These are phyloP conservation scores for Hyperoplus immaculatus DNA, from an alignment of 2,797 vertebrate genomes.

Conservation along the genomic window DNA sequence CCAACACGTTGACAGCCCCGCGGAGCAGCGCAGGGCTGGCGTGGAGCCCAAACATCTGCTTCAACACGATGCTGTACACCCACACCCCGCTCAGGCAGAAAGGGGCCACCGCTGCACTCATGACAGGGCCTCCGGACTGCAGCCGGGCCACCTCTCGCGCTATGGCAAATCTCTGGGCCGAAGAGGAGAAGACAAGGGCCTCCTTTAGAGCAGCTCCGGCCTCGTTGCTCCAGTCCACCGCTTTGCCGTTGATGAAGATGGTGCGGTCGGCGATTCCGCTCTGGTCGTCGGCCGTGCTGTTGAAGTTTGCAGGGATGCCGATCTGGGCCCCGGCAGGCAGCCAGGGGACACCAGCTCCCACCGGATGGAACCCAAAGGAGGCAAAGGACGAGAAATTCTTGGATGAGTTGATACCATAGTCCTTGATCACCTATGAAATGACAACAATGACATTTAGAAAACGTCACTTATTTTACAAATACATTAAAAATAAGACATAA, in stretches of 20 bases:
- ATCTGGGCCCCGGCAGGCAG: constrained; percentile 89
- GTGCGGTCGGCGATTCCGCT: constrained; percentile 84
- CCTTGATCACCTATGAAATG: constrained; percentile 82
- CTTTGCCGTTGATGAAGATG: constrained; percentile 87
- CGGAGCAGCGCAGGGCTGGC: constrained; percentile 80
- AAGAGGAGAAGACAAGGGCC: constrained; percentile 86
- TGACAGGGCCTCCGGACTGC: constrained; percentile 80
- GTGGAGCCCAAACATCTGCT: constrained; percentile 89
- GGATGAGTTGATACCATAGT: constrained; percentile 75
- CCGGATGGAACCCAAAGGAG: constrained; percentile 91
- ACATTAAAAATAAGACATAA: no score
- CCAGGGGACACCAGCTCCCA: constrained; percentile 92
- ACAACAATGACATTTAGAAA: neutral
- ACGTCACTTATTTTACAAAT: no score
- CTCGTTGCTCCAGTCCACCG: constrained; percentile 88
- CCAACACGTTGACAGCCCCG: constrained; percentile 80
- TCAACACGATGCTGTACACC: constrained; percentile 84
- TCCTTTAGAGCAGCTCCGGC: constrained; percentile 85
- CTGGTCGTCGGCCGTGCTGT: constrained; percentile 78
- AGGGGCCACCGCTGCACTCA: constrained; percentile 86
- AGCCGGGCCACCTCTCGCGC: constrained; percentile 90
- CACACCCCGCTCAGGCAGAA: constrained; percentile 88
- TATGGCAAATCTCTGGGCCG: constrained; percentile 92
- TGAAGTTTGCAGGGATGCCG: constrained; percentile 93
- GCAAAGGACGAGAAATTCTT: constrained; percentile 87